A percentile compares a stretch with the other conserved stretches of the same genome.
These are phyloP conservation scores for Hydractinia echinata DNA, from an alignment of 30 jellyfish, hydroid and myxozoan species.

Conservation along the genomic window DNA sequence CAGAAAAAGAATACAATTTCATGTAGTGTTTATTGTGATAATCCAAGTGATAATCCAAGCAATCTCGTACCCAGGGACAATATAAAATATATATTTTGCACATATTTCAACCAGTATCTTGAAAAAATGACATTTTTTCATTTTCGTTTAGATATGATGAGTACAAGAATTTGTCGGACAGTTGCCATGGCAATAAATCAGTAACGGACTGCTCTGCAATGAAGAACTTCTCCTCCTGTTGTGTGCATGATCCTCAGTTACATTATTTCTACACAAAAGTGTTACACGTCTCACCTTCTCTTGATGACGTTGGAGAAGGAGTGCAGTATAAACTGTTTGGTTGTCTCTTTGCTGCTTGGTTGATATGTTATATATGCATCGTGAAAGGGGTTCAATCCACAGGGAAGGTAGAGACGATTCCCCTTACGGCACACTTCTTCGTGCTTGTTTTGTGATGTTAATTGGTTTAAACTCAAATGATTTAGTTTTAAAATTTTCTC, in stretches of 20 bases:
- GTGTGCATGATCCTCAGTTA: constrained; percentile 88
- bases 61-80: too few species aligned
- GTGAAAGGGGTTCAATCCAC: constrained; percentile 96
- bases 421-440: background rate
- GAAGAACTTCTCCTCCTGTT: constrained; percentile 41
- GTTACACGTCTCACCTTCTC: constrained; percentile 58
- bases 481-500: too few species aligned
- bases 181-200: too few species aligned
- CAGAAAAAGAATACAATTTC: too few species aligned
- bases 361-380: constrained; percentile 73
- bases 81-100: too few species aligned
- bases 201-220: background rate
- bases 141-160: too few species aligned
- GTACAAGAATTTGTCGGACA: too few species aligned
- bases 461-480: background rate
- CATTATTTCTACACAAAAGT: constrained; percentile 74
- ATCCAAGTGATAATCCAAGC: too few species aligned
- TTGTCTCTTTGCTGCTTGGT: constrained; percentile 85
- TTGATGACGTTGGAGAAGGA: constrained; percentile 85
- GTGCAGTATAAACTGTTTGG: constrained; percentile 50
- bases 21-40: too few species aligned
- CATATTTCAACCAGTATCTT: too few species aligned
- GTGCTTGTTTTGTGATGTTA: background rate
- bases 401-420: constrained; percentile 67
- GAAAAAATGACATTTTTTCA: too few species aligned